A percentile compares a stretch with the other conserved stretches of the same genome.
Conservation (phyloP, 2,113 vertebrate genomes). For the Neotoma lepida region DNA sequence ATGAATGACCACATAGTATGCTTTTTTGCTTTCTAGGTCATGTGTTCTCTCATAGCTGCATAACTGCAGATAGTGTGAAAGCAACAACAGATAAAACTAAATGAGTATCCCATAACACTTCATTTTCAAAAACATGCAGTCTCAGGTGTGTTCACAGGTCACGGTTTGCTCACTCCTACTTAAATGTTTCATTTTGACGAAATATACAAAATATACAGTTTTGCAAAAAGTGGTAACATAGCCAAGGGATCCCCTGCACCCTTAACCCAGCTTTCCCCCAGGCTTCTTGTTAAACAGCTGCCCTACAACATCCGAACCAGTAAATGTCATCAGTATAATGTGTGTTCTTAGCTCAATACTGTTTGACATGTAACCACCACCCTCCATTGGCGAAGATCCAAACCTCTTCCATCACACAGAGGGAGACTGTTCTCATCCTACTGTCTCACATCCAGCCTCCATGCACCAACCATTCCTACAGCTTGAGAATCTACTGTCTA, state of each 20-base stretch:
- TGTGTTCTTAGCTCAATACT: neutral
- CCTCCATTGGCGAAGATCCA: neutral
- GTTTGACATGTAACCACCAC: neutral
- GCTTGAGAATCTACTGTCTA: neutral
- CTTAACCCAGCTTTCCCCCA: neutral
- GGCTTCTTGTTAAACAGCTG: neutral
- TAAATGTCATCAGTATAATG: neutral
- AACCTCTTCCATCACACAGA: neutral
- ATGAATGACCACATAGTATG: neutral
- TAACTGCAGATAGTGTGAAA: neutral
- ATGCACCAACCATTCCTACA: neutral
- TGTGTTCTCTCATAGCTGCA: neutral
- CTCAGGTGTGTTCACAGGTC: neutral
- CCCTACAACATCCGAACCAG: neutral
- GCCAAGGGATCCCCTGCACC: neutral
- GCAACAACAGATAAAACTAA: neutral
- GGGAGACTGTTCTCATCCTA: neutral
- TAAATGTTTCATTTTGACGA: constrained; percentile 15
- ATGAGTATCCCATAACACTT: neutral
- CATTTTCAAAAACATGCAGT: neutral
- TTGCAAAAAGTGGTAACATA: constrained; percentile 7
- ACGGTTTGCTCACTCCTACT: neutral
- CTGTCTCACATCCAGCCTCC: neutral
- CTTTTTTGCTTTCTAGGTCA: neutral
- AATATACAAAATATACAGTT: neutral